These are phyloP conservation scores for Bursaphelenchus mucronatus DNA, from an alignment of 1,140 invertebrate species.

Conservation along the genomic window DNA sequence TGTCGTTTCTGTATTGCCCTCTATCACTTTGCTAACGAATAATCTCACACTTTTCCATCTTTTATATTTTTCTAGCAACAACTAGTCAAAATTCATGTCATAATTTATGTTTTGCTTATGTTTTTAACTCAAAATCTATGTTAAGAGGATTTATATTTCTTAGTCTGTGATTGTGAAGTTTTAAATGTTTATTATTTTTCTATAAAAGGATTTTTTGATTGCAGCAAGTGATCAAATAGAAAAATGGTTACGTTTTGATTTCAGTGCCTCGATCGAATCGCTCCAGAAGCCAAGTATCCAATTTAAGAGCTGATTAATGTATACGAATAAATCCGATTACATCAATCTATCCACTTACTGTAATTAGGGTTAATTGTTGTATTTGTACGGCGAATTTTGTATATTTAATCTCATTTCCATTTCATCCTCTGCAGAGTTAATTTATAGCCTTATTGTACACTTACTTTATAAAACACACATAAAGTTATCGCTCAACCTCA, in stretches of 20 bases:
- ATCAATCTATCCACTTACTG: background rate
- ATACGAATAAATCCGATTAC: background rate
- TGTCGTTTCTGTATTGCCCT: background rate
- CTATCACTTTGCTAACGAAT: slow-evolving; percentile 15
- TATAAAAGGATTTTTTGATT: slow-evolving; percentile 20
- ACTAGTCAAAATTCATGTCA: too few relatives aligned
- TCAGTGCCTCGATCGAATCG: slow-evolving; percentile 57
- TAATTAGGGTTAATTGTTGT: background rate
- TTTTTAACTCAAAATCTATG: too few relatives aligned
- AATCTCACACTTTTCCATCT: too few relatives aligned
- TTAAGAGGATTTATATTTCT: slow-evolving; percentile 2
- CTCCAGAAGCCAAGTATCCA: slow-evolving; percentile 56
- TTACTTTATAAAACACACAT: background rate
- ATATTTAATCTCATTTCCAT: background rate
- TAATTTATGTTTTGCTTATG: too few relatives aligned
- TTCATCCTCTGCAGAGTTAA: background rate
- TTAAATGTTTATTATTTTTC: slow-evolving; percentile 23
- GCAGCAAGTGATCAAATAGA: slow-evolving; percentile 4
- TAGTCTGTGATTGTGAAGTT: background rate
- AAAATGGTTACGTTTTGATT: slow-evolving; percentile 23
- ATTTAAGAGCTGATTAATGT: slow-evolving; percentile 30
- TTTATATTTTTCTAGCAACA: too few relatives aligned
- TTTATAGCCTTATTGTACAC: background rate
- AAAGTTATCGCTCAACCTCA: background rate
- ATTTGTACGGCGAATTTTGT: background rate